phyloP scores from a whole-genome alignment of 2,888 invertebrate species.

The Chrysomela aeneicollis region DNA sequence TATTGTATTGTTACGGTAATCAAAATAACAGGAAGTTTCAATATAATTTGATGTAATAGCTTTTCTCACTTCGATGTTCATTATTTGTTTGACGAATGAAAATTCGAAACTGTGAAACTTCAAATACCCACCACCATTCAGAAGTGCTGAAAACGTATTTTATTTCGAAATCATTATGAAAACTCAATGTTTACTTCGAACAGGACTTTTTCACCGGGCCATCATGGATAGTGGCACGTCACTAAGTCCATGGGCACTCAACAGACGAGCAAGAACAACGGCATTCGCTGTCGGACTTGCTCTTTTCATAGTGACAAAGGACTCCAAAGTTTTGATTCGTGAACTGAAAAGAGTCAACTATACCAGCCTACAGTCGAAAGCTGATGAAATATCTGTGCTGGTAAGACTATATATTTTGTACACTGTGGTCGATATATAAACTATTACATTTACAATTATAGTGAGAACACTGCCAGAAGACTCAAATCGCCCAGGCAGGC shows the following conservation, averaged over 20 bases:
- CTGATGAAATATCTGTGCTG: background rate
- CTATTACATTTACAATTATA: no score
- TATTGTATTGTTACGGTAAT: no score
- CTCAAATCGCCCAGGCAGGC: no score
- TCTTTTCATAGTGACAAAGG: slow-evolving; percentile 15
- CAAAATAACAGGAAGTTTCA: no score
- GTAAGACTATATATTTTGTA: background rate
- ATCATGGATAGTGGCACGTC: slow-evolving; percentile 37
- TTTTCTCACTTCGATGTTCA: no score
- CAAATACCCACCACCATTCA: no score
- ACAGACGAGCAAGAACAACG: slow-evolving; percentile 17
- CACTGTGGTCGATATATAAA: background rate
- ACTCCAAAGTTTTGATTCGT: slow-evolving; percentile 19
- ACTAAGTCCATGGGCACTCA: slow-evolving; percentile 24
- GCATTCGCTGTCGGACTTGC: slow-evolving; percentile 27
- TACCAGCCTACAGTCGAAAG: slow-evolving; percentile 8
- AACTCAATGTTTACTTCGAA: background rate
- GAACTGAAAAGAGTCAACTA: slow-evolving; percentile 20
- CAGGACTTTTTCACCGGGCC: slow-evolving; percentile 30
- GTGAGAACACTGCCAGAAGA: no score
- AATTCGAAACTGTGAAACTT: no score
- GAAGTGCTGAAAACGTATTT: no score
- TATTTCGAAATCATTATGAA: no score
- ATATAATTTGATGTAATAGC: no score
- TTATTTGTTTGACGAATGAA: no score